A percentile compares a stretch with the other conserved stretches of the same genome.
Conservation (phyloP, 2,797 vertebrate species). For the Pagetopsis macropterus region DNA sequence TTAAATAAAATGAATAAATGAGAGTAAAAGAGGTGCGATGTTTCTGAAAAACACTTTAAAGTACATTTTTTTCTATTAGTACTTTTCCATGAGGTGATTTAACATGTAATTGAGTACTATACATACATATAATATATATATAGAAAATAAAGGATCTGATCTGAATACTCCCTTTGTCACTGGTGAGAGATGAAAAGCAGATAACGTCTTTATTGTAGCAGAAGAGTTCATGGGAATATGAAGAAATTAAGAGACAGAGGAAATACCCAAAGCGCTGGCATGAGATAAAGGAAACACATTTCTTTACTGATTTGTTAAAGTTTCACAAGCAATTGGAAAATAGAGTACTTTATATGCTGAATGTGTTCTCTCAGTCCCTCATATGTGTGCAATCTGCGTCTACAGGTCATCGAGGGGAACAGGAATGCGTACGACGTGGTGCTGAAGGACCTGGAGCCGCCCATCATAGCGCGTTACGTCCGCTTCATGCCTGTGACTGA, state of each 20-base stretch:
- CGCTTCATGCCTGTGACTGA: conserved; percentile 95
- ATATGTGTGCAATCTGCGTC: neutral
- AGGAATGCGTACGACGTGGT: conserved; percentile 94
- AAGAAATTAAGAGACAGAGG: conserved; percentile 1
- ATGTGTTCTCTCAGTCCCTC: neutral
- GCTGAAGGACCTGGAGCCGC: conserved; percentile 95
- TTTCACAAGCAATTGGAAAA: neutral
- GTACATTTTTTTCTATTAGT: too few relatives aligned
- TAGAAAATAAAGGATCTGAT: neutral
- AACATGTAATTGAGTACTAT: too few relatives aligned
- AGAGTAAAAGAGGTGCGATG: too few relatives aligned
- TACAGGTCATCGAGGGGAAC: conserved; percentile 92
- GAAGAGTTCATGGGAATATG: neutral
- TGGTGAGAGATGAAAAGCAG: neutral
- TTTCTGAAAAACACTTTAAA: neutral
- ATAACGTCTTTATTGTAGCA: neutral
- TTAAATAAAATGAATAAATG: neutral
- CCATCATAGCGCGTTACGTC: conserved; percentile 92
- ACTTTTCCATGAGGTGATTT: too few relatives aligned
- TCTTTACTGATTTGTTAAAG: neutral
- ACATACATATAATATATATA: too few relatives aligned
- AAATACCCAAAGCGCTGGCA: neutral
- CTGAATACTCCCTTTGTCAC: neutral
- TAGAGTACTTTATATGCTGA: neutral
- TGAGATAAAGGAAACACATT: neutral